Conservation (phyloP, 2,888 invertebrate species). For the Pachycephus smyrnensis region DNA sequence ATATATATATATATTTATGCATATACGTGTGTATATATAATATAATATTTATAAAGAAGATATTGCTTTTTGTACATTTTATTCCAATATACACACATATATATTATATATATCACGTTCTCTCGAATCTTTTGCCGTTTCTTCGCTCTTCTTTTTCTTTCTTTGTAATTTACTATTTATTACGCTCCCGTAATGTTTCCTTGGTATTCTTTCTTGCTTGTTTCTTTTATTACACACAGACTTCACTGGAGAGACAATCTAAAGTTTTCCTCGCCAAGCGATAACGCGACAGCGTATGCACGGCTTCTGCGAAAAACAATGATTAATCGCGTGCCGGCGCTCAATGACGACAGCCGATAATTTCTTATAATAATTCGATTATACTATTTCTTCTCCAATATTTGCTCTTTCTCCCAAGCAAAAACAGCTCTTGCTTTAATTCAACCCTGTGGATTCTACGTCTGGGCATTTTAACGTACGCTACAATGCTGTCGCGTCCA, state of each 20-base stretch:
- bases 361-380: background rate
- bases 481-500: background rate
- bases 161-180: background rate
- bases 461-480: background rate
- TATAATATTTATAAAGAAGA: conserved; percentile 29
- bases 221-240: background rate
- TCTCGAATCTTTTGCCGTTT: conserved; percentile 9
- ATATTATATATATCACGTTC: conserved; percentile 5
- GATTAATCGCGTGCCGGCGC: background rate
- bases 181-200: background rate
- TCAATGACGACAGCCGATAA: background rate
- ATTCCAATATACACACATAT: conserved; percentile 28
- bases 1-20: conserved; percentile 32
- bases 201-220: background rate
- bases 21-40: conserved; percentile 29
- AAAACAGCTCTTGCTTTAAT: background rate
- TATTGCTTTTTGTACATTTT: conserved; percentile 56
- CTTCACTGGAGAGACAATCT: background rate
- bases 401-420: background rate
- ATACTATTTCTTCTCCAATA: background rate
- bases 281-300: background rate
- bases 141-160: background rate
- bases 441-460: background rate
- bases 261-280: background rate
- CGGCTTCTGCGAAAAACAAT: background rate